phyloP scores from a whole-genome alignment of 1,140 invertebrate species.

The Achroia grisella region DNA sequence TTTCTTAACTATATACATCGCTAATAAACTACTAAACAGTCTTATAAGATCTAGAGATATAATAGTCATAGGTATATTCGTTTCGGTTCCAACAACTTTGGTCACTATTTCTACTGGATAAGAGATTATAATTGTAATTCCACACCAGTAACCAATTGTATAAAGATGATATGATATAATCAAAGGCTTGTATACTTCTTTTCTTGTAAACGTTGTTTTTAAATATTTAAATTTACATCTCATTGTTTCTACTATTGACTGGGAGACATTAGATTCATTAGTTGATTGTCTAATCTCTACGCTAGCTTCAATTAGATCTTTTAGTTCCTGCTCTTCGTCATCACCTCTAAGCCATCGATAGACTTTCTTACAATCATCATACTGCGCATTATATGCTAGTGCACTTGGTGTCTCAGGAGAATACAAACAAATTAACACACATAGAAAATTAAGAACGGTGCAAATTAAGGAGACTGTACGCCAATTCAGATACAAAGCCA shows the following conservation, averaged over 20 bases:
- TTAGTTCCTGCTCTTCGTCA: constrained; percentile 17
- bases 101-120: background rate
- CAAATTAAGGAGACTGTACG: constrained; percentile 9
- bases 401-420: constrained; percentile 22
- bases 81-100: background rate
- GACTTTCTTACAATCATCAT: constrained; percentile 14
- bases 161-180: background rate
- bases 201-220: background rate
- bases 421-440: constrained; percentile 14
- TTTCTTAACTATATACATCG: background rate
- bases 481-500: constrained; percentile 13
- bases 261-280: background rate
- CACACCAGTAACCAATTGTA: background rate
- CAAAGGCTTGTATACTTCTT: background rate
- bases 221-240: background rate
- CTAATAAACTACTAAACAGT: background rate
- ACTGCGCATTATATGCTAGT: constrained; percentile 13
- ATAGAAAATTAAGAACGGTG: constrained; percentile 7
- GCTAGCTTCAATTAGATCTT: constrained; percentile 14
- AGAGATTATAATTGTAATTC: background rate
- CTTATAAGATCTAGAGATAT: background rate
- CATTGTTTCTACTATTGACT: background rate
- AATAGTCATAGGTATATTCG: background rate
- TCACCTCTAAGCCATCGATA: constrained; percentile 22
- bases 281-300: background rate